Percentiles rank a stretch among this genome's conserved stretches.
Evolutionary conservation across 2,888 invertebrate species (phyloP).

Genomic region (Nebria brevicollis): DNA sequence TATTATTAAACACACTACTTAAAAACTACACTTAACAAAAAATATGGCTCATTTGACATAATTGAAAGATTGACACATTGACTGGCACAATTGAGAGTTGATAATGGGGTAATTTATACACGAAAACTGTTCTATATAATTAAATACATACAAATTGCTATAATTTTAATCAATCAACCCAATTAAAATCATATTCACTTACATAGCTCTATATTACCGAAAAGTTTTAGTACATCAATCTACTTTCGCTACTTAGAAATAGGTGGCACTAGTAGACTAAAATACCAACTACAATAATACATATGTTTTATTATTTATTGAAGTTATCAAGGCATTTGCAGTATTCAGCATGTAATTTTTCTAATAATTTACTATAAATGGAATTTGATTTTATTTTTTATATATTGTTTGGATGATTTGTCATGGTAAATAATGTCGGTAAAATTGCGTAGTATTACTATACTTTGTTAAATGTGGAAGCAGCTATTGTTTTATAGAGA

Average conservation of each 20-base stretch:
- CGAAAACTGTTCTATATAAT: slow-evolving; percentile 54
- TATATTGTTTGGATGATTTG: background rate
- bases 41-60: slow-evolving; percentile 37
- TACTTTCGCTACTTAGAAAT: slow-evolving; percentile 14
- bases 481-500: background rate
- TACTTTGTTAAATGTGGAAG: background rate
- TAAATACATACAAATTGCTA: slow-evolving; percentile 60
- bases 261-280: slow-evolving; percentile 24
- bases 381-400: background rate
- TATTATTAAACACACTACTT: slow-evolving; percentile 31
- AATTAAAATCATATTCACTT: slow-evolving; percentile 45
- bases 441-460: background rate
- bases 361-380: background rate
- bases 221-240: background rate
- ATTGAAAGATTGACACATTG: slow-evolving; percentile 41
- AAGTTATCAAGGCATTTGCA: background rate
- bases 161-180: slow-evolving; percentile 62
- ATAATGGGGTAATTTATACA: slow-evolving; percentile 35
- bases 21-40: slow-evolving; percentile 22
- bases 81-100: slow-evolving; percentile 40
- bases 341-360: background rate
- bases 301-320: background rate
- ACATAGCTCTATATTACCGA: slow-evolving; percentile 48
- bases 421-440: background rate
- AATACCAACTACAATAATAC: background rate